phyloP scores from a whole-genome alignment of 2,888 invertebrate species.

The Bruchidius siliquastri region DNA sequence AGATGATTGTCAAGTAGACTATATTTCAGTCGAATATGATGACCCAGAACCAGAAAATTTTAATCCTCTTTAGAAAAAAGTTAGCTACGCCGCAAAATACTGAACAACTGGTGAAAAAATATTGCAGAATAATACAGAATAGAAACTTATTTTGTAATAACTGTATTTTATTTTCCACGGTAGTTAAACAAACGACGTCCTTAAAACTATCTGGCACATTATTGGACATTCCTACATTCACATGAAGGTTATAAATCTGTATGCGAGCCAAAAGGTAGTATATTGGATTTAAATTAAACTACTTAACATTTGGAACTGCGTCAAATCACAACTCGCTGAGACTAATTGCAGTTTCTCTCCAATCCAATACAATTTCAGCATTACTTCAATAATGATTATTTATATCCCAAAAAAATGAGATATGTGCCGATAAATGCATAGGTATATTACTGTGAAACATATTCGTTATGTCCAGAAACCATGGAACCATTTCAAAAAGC shows the following conservation, averaged over 20 bases:
- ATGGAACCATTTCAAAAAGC: too few species aligned
- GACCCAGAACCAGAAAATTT: too few species aligned
- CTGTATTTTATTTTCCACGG: not conserved
- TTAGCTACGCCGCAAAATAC: too few species aligned
- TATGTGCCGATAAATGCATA: too few species aligned
- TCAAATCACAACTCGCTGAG: not conserved
- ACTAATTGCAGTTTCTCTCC: not conserved
- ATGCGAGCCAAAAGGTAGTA: not conserved
- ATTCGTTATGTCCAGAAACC: too few species aligned
- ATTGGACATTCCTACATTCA: not conserved
- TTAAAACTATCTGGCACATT: not conserved
- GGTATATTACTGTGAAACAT: too few species aligned
- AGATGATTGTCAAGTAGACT: too few species aligned
- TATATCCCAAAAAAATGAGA: not conserved
- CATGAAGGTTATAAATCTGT: not conserved
- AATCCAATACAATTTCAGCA: not conserved
- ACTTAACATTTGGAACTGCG: not conserved
- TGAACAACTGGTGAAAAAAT: too few species aligned
- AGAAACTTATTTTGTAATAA: not conserved
- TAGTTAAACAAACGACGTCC: too few species aligned
- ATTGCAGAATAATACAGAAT: too few species aligned
- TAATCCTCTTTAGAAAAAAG: too few species aligned
- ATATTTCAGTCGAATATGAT: too few species aligned
- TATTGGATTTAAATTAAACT: not conserved
- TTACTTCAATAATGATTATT: not conserved